phyloP scores from a whole-genome alignment of 2,113 vertebrate genomes.

The Oceanodroma tethys region DNA sequence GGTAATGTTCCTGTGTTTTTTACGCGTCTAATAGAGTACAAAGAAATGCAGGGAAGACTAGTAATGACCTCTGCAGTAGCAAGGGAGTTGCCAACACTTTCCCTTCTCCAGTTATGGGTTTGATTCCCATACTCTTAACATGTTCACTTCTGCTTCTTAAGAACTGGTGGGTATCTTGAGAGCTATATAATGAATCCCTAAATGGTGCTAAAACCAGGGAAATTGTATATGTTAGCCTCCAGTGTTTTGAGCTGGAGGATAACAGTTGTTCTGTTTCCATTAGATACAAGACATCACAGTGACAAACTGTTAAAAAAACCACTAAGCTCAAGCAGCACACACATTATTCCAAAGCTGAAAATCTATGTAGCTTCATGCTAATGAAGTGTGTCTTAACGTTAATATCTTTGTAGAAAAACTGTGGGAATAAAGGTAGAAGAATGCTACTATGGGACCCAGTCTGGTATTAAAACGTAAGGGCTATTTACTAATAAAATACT shows the following conservation, averaged over 20 bases:
- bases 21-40: not conserved
- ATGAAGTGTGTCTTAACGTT: not conserved
- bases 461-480: not conserved
- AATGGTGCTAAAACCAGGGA: not conserved
- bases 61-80: not conserved
- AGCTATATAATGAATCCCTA: not conserved
- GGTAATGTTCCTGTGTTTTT: not conserved
- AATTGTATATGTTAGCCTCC: not conserved
- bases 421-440: not conserved
- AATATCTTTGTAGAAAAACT: not conserved
- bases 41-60: not conserved
- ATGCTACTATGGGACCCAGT: not conserved
- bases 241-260: not conserved
- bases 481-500: not conserved
- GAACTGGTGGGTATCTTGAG: not conserved
- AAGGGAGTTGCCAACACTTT: not conserved
- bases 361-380: not conserved
- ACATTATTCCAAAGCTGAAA: not conserved
- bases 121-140: not conserved
- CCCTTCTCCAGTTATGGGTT: not conserved
- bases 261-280: not conserved
- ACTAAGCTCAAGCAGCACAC: not conserved
- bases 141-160: not conserved
- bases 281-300: not conserved
- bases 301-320: not conserved